These are phyloP conservation scores for Dryoscopus gambensis DNA, from an alignment of 2,113 vertebrate species.

Conservation along the genomic window DNA sequence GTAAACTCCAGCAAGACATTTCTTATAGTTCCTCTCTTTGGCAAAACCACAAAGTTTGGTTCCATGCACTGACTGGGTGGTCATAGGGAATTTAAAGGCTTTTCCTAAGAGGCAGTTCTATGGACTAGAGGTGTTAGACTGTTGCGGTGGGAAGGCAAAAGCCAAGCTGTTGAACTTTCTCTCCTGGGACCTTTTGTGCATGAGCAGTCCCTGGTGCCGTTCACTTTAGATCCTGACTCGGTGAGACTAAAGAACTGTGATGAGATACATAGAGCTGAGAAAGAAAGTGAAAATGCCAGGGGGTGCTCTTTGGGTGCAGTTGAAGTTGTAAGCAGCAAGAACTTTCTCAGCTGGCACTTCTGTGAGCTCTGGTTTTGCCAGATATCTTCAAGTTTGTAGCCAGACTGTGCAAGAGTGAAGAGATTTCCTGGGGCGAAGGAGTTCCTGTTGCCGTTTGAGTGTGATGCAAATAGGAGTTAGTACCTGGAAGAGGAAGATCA, in stretches of 20 bases:
- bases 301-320: not conserved
- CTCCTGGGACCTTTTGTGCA: not conserved
- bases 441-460: not conserved
- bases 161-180: not conserved
- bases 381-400: not conserved
- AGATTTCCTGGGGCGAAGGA: not conserved
- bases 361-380: not conserved
- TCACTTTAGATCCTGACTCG: not conserved
- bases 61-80: rapidly evolving
- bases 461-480: not conserved
- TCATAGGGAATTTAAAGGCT: not conserved
- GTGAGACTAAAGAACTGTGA: not conserved
- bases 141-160: not conserved
- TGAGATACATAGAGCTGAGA: not conserved
- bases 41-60: not conserved
- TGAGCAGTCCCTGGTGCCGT: not conserved
- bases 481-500: not conserved
- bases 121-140: not conserved
- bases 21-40: not conserved
- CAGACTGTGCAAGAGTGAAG: not conserved
- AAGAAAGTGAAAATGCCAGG: not conserved
- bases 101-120: not conserved
- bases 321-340: not conserved
- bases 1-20: not conserved
- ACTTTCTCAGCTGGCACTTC: not conserved